These are phyloP conservation scores for Erinaceus europaeus DNA, from an alignment of 2,113 vertebrate species.

Conservation along the genomic window DNA sequence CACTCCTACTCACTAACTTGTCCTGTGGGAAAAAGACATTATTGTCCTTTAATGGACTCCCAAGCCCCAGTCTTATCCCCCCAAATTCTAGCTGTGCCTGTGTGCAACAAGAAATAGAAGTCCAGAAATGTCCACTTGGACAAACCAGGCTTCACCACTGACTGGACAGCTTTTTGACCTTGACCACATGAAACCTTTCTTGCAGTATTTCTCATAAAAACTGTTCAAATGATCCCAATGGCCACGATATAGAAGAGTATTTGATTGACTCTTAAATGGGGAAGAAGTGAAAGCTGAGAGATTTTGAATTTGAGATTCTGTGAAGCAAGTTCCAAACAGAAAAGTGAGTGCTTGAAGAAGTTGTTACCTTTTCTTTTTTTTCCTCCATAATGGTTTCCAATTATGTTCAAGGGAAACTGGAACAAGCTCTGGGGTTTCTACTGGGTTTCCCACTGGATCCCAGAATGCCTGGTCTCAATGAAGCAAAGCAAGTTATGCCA, in stretches of 20 bases:
- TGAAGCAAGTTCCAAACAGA: neutral
- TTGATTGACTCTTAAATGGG: constrained; percentile 64
- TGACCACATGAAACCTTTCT: constrained; percentile 66
- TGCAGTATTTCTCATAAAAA: constrained; percentile 70
- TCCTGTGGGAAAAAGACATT: neutral
- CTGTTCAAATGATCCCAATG: constrained; percentile 72
- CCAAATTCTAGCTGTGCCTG: neutral
- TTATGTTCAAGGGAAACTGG: constrained; percentile 44
- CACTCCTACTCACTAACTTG: neutral
- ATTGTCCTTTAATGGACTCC: neutral
- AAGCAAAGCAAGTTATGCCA: constrained; percentile 49
- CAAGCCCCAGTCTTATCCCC: neutral
- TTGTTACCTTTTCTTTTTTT: neutral
- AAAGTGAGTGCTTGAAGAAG: neutral
- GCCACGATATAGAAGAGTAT: neutral
- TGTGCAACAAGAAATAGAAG: neutral
- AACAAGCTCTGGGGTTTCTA: constrained; percentile 52
- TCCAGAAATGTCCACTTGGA: neutral
- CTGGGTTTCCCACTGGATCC: constrained; percentile 54
- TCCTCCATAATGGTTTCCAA: neutral
- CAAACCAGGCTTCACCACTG: neutral
- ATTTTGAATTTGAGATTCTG: too few species aligned
- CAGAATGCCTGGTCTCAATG: constrained; percentile 49
- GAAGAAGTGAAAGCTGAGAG: neutral
- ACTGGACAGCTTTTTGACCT: constrained; percentile 38